A percentile compares a stretch with the other conserved stretches of the same genome.
Evolutionary conservation across 2,113 vertebrate species (phyloP).

Genomic region (Aegotheles bennettii): DNA sequence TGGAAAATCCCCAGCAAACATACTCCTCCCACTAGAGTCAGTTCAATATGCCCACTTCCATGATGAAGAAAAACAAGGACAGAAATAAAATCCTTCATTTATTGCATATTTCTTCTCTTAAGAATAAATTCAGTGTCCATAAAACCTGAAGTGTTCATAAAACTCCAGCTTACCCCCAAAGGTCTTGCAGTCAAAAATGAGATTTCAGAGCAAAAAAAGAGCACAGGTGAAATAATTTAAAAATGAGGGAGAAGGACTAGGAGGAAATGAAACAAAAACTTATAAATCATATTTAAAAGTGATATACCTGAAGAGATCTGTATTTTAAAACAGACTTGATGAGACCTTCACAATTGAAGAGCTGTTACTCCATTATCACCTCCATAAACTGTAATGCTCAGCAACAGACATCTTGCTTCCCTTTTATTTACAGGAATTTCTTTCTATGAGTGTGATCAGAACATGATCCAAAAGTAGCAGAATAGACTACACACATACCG

Average conservation of each 20-base stretch:
- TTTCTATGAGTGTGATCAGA: background rate
- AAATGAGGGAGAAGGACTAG: background rate
- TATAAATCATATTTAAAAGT: background rate
- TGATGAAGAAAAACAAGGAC: background rate
- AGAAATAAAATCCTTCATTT: background rate
- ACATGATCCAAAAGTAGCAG: background rate
- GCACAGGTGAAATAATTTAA: background rate
- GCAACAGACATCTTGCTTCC: background rate
- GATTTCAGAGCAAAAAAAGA: background rate
- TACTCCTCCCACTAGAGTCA: background rate
- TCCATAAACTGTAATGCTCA: background rate
- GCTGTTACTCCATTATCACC: background rate
- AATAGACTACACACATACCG: rapidly evolving
- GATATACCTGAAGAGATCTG: background rate
- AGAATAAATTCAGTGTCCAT: background rate
- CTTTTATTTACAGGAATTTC: background rate
- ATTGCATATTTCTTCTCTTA: background rate
- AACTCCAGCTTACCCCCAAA: background rate
- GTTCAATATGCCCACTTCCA: background rate
- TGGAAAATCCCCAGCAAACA: conserved; percentile 15
- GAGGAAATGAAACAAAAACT: background rate
- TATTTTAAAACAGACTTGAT: background rate
- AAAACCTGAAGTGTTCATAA: background rate
- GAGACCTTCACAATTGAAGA: background rate
- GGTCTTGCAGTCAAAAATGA: background rate